These are phyloP conservation scores for Pachycephus smyrnensis DNA, from an alignment of 2,888 invertebrate species.

Conservation along the genomic window DNA sequence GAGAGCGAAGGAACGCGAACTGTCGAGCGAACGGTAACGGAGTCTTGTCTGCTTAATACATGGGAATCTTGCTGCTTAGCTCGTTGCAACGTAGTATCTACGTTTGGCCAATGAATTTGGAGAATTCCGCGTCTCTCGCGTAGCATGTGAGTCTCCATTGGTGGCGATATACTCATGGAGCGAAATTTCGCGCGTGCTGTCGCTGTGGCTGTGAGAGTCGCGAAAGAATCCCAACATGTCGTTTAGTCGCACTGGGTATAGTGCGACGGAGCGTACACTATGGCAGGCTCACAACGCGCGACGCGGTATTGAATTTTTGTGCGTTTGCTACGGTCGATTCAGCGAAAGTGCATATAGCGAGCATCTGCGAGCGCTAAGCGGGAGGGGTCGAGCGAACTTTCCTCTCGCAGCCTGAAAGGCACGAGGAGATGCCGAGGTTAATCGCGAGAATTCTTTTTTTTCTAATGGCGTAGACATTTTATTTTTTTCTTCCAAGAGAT, in stretches of 20 bases:
- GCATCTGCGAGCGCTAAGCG: constrained; percentile 1
- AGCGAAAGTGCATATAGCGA: constrained; percentile 58
- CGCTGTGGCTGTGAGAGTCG: not conserved
- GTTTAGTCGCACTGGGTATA: constrained; percentile 57
- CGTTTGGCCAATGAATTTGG: not conserved
- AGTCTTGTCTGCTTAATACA: not conserved
- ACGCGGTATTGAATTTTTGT: constrained; percentile 64
- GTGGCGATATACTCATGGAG: not conserved
- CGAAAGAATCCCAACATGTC: constrained; percentile 37
- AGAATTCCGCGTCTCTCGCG: not conserved
- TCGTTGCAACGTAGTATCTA: not conserved
- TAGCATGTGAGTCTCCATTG: not conserved
- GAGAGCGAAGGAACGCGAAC: not conserved
- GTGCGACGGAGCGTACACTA: constrained; percentile 55
- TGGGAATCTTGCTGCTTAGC: not conserved
- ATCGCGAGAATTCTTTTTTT: not conserved
- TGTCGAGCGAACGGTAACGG: no score
- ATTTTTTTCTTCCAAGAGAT: not conserved
- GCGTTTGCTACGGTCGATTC: constrained; percentile 62
- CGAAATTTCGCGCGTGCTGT: not conserved
- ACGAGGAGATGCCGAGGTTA: not conserved
- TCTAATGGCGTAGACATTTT: no score
- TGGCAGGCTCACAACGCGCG: constrained; percentile 44
- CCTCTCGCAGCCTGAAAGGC: not conserved
- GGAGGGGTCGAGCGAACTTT: not conserved